A percentile compares a stretch with the other conserved stretches of the same genome.
Conservation (phyloP, 1,140 invertebrate species). For the Pseudobourletiella spinata region DNA sequence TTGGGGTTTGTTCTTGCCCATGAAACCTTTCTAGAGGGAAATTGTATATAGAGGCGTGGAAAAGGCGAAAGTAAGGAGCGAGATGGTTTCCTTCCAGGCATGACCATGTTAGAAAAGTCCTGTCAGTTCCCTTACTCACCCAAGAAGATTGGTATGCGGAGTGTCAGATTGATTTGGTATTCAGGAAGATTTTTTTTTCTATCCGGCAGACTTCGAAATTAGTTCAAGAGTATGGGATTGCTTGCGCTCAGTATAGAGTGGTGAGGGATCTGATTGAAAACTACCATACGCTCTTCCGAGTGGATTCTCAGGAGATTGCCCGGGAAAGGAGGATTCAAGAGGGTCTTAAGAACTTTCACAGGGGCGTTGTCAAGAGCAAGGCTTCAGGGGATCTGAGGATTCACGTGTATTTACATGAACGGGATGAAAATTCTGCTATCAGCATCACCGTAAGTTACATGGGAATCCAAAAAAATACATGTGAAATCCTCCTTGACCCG, state of each 20-base stretch:
- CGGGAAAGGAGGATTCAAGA: conserved; percentile 61
- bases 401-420: conserved; percentile 57
- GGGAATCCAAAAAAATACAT: not conserved
- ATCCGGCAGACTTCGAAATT: conserved; percentile 14
- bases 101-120: not conserved
- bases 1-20: no score
- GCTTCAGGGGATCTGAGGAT: conserved; percentile 67
- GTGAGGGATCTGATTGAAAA: conserved; percentile 57
- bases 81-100: no score
- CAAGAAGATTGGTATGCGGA: not conserved
- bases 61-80: no score
- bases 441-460: conserved; percentile 34
- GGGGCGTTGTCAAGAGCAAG: conserved; percentile 49
- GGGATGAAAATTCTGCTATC: conserved; percentile 30
- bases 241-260: conserved; percentile 50
- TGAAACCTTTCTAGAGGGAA: no score
- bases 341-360: conserved; percentile 57
- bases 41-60: not conserved
- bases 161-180: conserved; percentile 13
- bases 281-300: conserved; percentile 52
- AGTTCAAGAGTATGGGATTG: conserved; percentile 25
- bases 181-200: conserved; percentile 5
- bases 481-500: not conserved
- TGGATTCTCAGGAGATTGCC: conserved; percentile 50
- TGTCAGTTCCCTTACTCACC: not conserved